Percentiles rank a stretch among this genome's conserved stretches.
Conservation (phyloP, 2,888 invertebrate genomes). For the Fabriciana adippe region DNA sequence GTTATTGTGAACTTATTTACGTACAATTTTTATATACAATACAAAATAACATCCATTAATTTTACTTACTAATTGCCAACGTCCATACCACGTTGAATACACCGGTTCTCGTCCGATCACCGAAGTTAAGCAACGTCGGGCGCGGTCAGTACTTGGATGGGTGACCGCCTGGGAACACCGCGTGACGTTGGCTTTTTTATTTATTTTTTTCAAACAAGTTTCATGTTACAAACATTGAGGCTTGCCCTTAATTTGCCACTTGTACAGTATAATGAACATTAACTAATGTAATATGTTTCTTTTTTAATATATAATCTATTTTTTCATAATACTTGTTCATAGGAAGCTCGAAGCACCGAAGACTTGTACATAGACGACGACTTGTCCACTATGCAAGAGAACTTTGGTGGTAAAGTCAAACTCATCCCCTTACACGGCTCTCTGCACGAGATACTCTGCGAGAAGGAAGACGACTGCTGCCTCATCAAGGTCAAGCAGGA, state of each 20-base stretch:
- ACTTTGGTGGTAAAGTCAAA: slow-evolving; percentile 70
- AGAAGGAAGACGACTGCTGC: slow-evolving; percentile 75
- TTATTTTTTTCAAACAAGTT: not conserved
- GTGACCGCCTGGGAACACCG: slow-evolving; percentile 62
- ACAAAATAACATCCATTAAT: too few species aligned
- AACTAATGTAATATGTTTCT: too few species aligned
- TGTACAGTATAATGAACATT: too few species aligned
- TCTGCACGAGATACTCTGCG: slow-evolving; percentile 75
- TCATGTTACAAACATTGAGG: too few species aligned
- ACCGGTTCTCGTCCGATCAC: slow-evolving; percentile 55
- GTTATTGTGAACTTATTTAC: too few species aligned
- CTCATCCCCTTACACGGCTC: slow-evolving; percentile 73
- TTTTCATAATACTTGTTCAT: slow-evolving; percentile 30
- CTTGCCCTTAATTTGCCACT: too few species aligned
- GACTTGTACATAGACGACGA: slow-evolving; percentile 82
- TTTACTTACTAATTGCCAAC: not conserved
- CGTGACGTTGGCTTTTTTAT: slow-evolving; percentile 37
- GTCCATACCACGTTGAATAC: slow-evolving; percentile 45
- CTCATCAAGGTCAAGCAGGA: slow-evolving; percentile 75
- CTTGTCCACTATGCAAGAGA: slow-evolving; percentile 73
- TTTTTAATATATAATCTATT: not conserved
- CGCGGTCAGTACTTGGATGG: slow-evolving; percentile 53
- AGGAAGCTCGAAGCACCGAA: slow-evolving; percentile 81
- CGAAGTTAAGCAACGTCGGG: slow-evolving; percentile 57
- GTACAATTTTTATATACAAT: too few species aligned